Percentiles rank a stretch among this genome's conserved stretches.
Conservation (phyloP, 37 sponge, comb jelly and placozoan species). For the Diacarnus erythraeanus region DNA sequence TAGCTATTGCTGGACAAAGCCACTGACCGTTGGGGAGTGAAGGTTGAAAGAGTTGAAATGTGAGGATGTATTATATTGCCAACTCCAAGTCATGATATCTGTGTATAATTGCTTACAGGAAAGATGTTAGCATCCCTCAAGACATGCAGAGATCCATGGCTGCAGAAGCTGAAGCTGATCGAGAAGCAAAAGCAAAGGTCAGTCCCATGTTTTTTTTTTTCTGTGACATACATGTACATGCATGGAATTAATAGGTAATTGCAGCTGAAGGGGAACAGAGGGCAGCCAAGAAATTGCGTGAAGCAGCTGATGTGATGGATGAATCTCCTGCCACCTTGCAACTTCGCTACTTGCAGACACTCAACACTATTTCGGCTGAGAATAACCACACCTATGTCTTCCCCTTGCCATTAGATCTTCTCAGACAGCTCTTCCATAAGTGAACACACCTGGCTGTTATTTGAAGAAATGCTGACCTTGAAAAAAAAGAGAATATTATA, state of each 20-base stretch:
- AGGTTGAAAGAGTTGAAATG: conserved; percentile 91
- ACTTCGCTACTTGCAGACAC: conserved; percentile 91
- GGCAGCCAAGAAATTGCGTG: conserved; percentile 76
- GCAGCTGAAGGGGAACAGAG: conserved; percentile 89
- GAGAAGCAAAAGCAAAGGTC: conserved; percentile 93
- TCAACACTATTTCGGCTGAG: conserved; percentile 75
- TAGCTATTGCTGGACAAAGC: conserved; percentile 78
- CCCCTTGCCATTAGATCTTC: conserved; percentile 85
- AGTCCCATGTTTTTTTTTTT: neutral
- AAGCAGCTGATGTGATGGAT: conserved; percentile 85
- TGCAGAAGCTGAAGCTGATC: conserved; percentile 90
- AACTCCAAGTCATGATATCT: neutral
- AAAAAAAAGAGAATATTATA: too few species aligned
- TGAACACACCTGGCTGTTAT: too few species aligned
- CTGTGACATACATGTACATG: neutral
- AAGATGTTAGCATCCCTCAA: conserved; percentile 87
- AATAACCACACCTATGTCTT: conserved; percentile 95
- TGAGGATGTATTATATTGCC: conserved; percentile 14
- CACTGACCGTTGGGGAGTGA: conserved; percentile 94
- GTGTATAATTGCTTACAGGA: conserved; percentile 29
- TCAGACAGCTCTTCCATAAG: conserved; percentile 29
- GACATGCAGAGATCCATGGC: conserved; percentile 93
- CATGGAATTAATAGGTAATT: conserved; percentile 50
- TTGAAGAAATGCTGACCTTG: too few species aligned
- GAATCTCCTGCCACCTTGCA: conserved; percentile 88